These are phyloP conservation scores for Diogma glabrata DNA, from an alignment of 2,888 invertebrate genomes.

Conservation along the genomic window DNA sequence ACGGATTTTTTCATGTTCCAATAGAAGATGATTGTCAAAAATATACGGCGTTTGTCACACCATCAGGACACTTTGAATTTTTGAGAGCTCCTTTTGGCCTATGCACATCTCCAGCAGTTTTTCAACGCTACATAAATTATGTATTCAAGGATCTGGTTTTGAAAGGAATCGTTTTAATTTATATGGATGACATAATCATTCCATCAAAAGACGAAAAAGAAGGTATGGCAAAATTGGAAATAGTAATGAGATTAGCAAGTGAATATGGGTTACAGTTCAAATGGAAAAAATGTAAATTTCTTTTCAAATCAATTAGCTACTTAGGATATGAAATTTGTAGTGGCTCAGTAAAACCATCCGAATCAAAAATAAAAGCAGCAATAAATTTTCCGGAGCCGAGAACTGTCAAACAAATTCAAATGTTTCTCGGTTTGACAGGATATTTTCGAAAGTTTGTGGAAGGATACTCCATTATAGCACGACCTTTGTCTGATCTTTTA, in stretches of 20 bases:
- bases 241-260: background rate
- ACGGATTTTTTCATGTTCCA: too few relatives aligned
- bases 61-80: background rate
- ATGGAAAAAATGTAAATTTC: background rate
- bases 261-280: background rate
- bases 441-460: background rate
- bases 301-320: background rate
- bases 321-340: background rate
- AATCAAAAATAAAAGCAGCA: background rate
- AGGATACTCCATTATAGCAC: background rate
- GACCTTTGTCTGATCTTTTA: background rate
- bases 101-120: too few relatives aligned
- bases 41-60: background rate
- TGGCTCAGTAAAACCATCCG: background rate
- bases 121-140: too few relatives aligned
- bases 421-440: too few relatives aligned
- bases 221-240: background rate
- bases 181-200: constrained; percentile 8
- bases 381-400: constrained; percentile 1
- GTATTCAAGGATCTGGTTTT: background rate
- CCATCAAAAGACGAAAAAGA: background rate
- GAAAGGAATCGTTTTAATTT: background rate
- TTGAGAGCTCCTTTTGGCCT: background rate
- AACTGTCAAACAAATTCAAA: background rate
- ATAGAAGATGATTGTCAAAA: too few relatives aligned